A percentile compares a stretch with the other conserved stretches of the same genome.
phyloP scores from a whole-genome alignment of 2,113 vertebrate species.

The Hucho hucho region DNA sequence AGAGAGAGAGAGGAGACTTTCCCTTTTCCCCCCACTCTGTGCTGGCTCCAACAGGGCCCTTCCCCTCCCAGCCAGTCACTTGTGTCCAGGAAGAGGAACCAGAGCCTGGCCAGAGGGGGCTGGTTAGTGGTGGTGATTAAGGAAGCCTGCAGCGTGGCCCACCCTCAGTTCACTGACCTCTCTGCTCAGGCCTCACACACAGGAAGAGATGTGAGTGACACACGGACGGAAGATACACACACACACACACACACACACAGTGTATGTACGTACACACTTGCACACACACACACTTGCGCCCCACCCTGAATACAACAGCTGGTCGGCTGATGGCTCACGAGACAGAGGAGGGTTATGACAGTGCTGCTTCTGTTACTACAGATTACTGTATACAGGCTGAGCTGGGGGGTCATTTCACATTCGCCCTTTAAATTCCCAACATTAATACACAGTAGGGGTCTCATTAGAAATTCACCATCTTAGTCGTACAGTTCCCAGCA shows the following conservation, averaged over 20 bases:
- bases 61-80: background rate
- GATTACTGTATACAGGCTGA: constrained; percentile 4
- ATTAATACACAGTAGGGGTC: constrained; percentile 9
- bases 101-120: background rate
- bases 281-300: background rate
- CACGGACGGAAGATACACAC: constrained; percentile 5
- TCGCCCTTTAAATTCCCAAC: too few relatives aligned
- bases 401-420: too few relatives aligned
- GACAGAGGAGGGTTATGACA: constrained; percentile 26
- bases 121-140: constrained; percentile 21
- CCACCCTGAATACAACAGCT: constrained; percentile 11
- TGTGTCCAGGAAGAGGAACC: constrained; percentile 51
- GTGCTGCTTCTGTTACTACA: constrained; percentile 37
- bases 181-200: background rate
- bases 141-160: constrained; percentile 29
- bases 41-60: background rate
- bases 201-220: constrained; percentile 19
- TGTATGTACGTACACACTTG: background rate
- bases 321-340: constrained; percentile 49
- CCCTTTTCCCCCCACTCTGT: background rate
- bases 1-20: background rate
- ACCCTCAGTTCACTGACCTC: constrained; percentile 38
- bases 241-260: background rate
- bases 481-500: background rate
- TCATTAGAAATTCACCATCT: constrained; percentile 25